Percentiles rank a stretch among this genome's conserved stretches.
Evolutionary conservation across 2,888 invertebrate genomes (phyloP).

Genomic region (Dicyrtomina minuta): DNA sequence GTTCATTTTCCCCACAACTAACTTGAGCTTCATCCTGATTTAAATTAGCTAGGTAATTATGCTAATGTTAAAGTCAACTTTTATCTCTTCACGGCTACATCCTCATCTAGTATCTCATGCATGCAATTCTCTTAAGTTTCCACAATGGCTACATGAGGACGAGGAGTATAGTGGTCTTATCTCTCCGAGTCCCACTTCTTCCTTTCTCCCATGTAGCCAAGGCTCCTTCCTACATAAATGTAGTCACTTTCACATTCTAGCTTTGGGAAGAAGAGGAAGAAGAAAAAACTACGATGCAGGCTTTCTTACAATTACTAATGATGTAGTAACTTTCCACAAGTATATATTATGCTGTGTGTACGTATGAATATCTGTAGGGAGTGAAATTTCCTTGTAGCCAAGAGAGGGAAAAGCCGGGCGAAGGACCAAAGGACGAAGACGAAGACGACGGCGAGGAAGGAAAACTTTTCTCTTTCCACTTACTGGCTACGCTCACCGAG

Average conservation of each 20-base stretch:
- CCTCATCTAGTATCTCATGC: conserved; percentile 3
- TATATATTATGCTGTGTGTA: not conserved
- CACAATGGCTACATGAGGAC: too few relatives aligned
- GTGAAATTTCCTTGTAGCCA: not conserved
- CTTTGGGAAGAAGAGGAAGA: too few relatives aligned
- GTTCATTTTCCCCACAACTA: not conserved
- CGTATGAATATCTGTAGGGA: not conserved
- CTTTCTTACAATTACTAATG: not conserved
- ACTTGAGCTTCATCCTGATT: conserved; percentile 30
- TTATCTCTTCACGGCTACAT: conserved; percentile 30
- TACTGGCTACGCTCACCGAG: not conserved
- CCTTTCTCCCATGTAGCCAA: too few relatives aligned
- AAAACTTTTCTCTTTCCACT: conserved; percentile 15
- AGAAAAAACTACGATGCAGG: too few relatives aligned
- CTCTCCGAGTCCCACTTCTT: not conserved
- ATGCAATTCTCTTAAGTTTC: not conserved
- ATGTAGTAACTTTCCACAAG: not conserved
- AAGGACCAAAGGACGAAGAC: not conserved
- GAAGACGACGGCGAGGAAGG: not conserved
- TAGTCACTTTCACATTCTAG: too few relatives aligned
- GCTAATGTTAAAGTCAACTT: conserved; percentile 38
- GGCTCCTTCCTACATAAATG: too few relatives aligned
- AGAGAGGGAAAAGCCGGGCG: not conserved
- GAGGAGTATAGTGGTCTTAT: not conserved
- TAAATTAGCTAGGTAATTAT: conserved; percentile 36